Base-by-base conservation (phyloP, 2,113 vertebrate genomes). In the Semicossyphus pulcher region DNA sequence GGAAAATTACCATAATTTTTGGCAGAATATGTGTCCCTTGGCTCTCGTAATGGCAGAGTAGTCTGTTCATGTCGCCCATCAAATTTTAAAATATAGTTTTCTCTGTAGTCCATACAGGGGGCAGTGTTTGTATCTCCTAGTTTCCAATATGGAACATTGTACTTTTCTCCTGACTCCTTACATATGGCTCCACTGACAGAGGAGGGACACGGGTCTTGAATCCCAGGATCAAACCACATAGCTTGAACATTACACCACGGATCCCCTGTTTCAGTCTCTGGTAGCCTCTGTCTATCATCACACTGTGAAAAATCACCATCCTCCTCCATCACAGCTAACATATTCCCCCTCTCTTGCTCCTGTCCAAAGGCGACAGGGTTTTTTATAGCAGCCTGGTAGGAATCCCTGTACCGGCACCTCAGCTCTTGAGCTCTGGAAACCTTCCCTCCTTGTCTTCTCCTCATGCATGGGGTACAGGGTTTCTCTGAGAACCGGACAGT, bases 321-420 rank as follows among this genome's bases (percentile, higher is more conserved):
- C 54, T 96, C 93, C 59, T 94, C 94, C 75, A 93, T 60, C 42
- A 92, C 92, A 10, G 86, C 87, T 3, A 89, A 63, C 77, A 83
- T 81, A 1, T 83, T 78, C 9, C 68, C 85, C 20, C 49, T 81
- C 15, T 65, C 57, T 34, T 48, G 76, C 49, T 77, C 56, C 2
- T 89, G 85, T 14, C 75, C 80, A 1, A 92, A 89, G 53, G 58
- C 48, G 25, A 91, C 84, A 0, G 94, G 93, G 60, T 95, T 94
- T 83, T 95, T 88, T 5, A 93, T 86, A 0, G 94, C 92, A 0
- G 88, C 93, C 76, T 93, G 72, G 71, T 95, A 95, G 9, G 95
- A 95, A 31, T 96, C 93, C 0, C 89, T 93, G 31, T 94, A 94
- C 18, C 91, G 92, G 67, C 89, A 91, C 39, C 92, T 92, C 1